Conservation (phyloP, 1,140 invertebrate genomes). For the Rhynchophorus ferrugineus region DNA sequence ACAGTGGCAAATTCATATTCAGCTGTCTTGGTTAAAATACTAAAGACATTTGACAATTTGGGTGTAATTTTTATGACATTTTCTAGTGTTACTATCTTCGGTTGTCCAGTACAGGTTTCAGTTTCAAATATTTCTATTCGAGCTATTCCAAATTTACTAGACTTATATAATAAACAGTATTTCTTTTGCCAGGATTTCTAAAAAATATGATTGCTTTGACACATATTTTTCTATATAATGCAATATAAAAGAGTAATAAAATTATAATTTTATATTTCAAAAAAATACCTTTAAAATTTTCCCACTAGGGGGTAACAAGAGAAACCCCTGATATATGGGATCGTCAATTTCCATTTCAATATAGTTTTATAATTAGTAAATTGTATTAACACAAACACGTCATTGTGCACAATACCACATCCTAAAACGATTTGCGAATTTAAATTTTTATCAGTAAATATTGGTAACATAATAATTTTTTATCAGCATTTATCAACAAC, state of each 20-base stretch:
- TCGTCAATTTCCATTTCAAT: slow-evolving; percentile 58
- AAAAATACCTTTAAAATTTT: slow-evolving; percentile 49
- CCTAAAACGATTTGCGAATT: not conserved
- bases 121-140: slow-evolving; percentile 77
- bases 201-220: no score
- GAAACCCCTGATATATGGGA: slow-evolving; percentile 56
- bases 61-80: slow-evolving; percentile 78
- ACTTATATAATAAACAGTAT: slow-evolving; percentile 67
- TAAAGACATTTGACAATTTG: slow-evolving; percentile 51
- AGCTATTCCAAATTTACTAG: slow-evolving; percentile 75
- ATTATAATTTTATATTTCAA: not conserved
- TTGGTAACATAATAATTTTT: slow-evolving; percentile 5
- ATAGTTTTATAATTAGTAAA: slow-evolving; percentile 3
- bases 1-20: slow-evolving; percentile 63
- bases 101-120: slow-evolving; percentile 57
- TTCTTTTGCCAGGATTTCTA: slow-evolving; percentile 74
- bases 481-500: slow-evolving; percentile 4
- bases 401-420: slow-evolving; percentile 14
- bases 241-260: slow-evolving; percentile 6
- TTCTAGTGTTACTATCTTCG: slow-evolving; percentile 72
- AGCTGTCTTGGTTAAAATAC: slow-evolving; percentile 63
- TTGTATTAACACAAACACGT: not conserved
- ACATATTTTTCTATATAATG: slow-evolving; percentile 14
- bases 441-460: slow-evolving; percentile 4
- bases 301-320: slow-evolving; percentile 61